Evolutionary conservation across 2,888 invertebrate genomes (phyloP).

Genomic region (Sussaba pulchella): DNA sequence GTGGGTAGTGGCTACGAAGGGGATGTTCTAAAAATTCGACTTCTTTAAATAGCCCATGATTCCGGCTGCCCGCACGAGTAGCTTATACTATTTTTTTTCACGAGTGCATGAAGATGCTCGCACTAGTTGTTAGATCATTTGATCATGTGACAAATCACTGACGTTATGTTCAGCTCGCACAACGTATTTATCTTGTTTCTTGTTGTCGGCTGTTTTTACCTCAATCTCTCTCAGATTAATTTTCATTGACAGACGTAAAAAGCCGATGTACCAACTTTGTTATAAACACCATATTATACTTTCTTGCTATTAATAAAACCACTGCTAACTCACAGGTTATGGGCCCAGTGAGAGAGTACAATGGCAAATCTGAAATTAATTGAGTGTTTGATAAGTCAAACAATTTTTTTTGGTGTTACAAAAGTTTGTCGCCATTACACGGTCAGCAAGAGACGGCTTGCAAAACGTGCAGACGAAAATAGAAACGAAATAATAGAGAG

Average conservation of each 20-base stretch:
- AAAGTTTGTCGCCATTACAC: background rate
- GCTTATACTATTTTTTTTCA: too few species aligned
- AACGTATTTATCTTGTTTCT: background rate
- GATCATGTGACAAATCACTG: background rate
- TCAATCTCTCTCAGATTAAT: too few species aligned
- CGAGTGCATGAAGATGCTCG: too few species aligned
- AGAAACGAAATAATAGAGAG: background rate
- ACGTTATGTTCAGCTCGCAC: background rate
- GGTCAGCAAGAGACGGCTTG: background rate
- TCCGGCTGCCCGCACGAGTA: too few species aligned
- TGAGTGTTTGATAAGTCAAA: background rate
- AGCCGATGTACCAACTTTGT: background rate
- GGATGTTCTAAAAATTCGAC: too few species aligned
- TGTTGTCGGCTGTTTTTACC: background rate
- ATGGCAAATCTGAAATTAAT: background rate
- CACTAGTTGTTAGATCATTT: constrained; percentile 3
- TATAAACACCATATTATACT: background rate
- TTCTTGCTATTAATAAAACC: background rate
- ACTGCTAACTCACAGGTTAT: constrained; percentile 18
- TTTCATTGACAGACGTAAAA: too few species aligned
- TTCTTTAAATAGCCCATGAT: too few species aligned
- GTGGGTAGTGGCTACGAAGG: too few species aligned
- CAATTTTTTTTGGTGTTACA: background rate
- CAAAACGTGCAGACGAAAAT: background rate
- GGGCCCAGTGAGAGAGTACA: constrained; percentile 3